A percentile compares a stretch with the other conserved stretches of the same genome.
Evolutionary conservation across 2,797 vertebrate genomes (phyloP).

Genomic region (Hapalemur alaotrensis): DNA sequence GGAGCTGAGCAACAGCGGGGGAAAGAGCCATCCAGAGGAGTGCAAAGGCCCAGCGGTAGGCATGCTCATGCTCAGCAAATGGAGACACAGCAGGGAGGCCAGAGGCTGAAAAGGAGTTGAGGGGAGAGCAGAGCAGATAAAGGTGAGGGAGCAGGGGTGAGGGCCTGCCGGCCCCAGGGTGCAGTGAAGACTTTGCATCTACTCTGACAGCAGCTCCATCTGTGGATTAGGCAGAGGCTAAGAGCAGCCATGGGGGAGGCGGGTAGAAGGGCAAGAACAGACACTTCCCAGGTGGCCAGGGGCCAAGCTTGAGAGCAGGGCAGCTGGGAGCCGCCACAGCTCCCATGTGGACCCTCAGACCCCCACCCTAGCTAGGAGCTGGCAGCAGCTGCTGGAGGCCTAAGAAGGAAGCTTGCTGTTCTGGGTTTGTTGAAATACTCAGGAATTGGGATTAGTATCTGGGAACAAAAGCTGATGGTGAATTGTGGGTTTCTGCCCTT

Average conservation of each 20-base stretch:
- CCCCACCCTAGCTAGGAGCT: not conserved
- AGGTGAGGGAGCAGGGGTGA: not conserved
- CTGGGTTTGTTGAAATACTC: not conserved
- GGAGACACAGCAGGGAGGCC: not conserved
- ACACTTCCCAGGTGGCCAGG: not conserved
- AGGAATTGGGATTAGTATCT: conserved; percentile 2
- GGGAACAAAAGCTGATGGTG: conserved; percentile 9
- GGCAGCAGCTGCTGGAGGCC: not conserved
- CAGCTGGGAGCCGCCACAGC: accelerated
- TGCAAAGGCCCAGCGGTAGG: not conserved
- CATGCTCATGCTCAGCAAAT: not conserved
- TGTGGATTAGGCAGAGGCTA: not conserved
- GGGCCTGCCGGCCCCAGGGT: not conserved
- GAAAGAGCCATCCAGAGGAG: not conserved
- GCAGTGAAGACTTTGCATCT: not conserved
- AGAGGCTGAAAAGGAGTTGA: not conserved
- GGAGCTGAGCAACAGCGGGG: not conserved
- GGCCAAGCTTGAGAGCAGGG: not conserved
- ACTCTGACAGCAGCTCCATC: not conserved
- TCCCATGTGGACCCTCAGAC: not conserved
- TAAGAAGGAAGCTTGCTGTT: not conserved
- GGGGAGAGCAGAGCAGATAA: not conserved
- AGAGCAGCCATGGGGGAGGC: not conserved
- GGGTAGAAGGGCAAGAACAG: not conserved
- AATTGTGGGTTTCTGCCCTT: not conserved